Evolutionary conservation across 2,888 invertebrate genomes (phyloP).

Genomic region (Drosophila mulleri): DNA sequence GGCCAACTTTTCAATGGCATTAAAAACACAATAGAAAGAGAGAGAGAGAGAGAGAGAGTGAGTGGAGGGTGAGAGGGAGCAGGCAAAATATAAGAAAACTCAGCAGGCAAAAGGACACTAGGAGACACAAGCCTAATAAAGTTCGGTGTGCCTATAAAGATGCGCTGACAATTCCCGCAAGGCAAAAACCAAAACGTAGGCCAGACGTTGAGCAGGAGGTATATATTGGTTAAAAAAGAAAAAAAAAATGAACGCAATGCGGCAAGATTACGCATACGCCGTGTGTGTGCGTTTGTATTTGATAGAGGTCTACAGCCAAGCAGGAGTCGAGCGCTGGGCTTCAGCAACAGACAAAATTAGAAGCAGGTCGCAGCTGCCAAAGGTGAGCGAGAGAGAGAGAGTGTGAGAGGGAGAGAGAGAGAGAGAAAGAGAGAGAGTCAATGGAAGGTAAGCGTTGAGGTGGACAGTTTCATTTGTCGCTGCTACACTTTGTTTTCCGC

Average conservation of each 20-base stretch:
- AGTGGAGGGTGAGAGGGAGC: no score
- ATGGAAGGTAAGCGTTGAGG: conserved; percentile 10
- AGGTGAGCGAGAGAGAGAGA: neutral
- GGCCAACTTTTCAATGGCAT: conserved; percentile 66
- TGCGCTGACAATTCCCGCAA: conserved; percentile 72
- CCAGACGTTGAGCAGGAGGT: neutral
- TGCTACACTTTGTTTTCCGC: conserved; percentile 10
- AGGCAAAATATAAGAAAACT: conserved; percentile 24
- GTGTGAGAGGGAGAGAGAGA: neutral
- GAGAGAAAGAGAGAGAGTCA: neutral
- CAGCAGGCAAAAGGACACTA: conserved; percentile 18
- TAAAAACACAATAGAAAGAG: conserved; percentile 18
- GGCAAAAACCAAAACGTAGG: conserved; percentile 21
- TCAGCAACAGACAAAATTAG: conserved; percentile 59
- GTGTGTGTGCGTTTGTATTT: conserved; percentile 27
- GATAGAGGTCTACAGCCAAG: conserved; percentile 8
- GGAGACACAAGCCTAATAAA: conserved; percentile 65
- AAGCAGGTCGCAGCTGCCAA: conserved; percentile 41
- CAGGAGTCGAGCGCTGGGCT: conserved; percentile 13
- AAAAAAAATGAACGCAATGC: conserved; percentile 33
- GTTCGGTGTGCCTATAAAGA: conserved; percentile 65
- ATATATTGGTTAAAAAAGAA: conserved; percentile 27
- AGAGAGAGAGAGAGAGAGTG: neutral
- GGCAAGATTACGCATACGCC: conserved; percentile 72
- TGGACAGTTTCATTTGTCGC: conserved; percentile 47